Base-by-base conservation (phyloP, 2,797 vertebrate genomes). In the Cygnus olor region DNA sequence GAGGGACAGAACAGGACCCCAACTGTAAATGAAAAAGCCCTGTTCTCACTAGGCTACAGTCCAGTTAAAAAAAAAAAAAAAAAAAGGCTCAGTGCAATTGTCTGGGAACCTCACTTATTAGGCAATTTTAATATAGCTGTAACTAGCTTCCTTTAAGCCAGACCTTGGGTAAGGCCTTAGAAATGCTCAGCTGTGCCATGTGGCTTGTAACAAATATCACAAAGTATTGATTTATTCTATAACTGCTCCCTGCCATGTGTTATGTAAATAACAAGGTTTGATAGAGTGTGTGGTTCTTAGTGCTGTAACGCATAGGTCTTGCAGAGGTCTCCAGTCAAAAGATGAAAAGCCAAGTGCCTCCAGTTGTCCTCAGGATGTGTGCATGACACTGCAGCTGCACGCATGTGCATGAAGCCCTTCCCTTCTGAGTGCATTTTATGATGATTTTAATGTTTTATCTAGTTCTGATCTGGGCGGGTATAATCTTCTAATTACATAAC, bases 181-280 rank as follows among this genome's bases (percentile, higher is more conserved):
- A 96, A 96, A 93, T 64, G 64, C 64, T 96, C 74, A 69, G 78
- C 85, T 88, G 60, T 87, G 93, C 96, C 94, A 94, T 91, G 94
- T 95, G 95, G 89, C 88, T 96, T 95, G 80, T 96, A 94, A 85
- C 85, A 94, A 96, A 82, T 94, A 94, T 91, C 80, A 94, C 90
- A 11, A 90, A 91, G 80, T 96, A 95, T 96, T 95, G 95, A 94
- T 97, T 94, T 93, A 88, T 96, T 90, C 90, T 76, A 78, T 83
- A 94, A 90, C 83, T 10, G 20, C 78, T 94, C 94, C 71, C 80
- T 94, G 90, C 84, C 86, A 87, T 77, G 90, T 94, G 94, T 92
- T 96, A 94, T 79, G 80, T 97, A 96, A 96, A 94, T 95, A 94
- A 77, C 0, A 0, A 65, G 2, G 34, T 93, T 94, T 85, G 93